Percentiles rank a stretch among this genome's conserved stretches.
Conservation (phyloP, 2,113 vertebrate genomes). For the Nothocercus julius region DNA sequence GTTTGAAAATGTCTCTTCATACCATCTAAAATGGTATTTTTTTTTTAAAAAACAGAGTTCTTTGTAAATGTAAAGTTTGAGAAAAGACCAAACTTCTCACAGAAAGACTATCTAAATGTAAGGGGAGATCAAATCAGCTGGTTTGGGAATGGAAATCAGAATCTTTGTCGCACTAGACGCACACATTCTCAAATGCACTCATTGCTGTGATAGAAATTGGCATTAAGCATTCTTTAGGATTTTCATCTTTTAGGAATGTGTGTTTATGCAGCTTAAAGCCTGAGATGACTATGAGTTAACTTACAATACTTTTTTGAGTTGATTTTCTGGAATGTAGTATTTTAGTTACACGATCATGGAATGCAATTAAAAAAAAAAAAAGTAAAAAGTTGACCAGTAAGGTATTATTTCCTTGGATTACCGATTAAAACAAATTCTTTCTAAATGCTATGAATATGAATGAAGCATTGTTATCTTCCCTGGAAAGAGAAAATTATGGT, state of each 20-base stretch:
- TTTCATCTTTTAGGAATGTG: not conserved
- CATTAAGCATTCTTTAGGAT: not conserved
- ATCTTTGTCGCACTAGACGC: not conserved
- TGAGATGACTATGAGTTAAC: not conserved
- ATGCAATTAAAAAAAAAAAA: not conserved
- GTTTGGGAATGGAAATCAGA: not conserved
- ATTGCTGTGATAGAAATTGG: not conserved
- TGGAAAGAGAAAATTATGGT: not conserved
- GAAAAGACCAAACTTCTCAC: not conserved
- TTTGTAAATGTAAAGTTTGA: not conserved
- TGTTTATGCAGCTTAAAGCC: not conserved
- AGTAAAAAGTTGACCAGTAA: not conserved
- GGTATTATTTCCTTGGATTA: not conserved
- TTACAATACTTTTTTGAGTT: not conserved
- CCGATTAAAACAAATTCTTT: not conserved
- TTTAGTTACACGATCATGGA: not conserved
- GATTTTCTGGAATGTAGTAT: not conserved
- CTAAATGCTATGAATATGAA: not conserved
- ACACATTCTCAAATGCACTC: accelerated
- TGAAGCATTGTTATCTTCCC: not conserved
- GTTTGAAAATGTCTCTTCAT: not conserved
- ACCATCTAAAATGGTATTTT: not conserved
- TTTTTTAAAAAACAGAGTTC: too few relatives aligned
- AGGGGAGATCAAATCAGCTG: not conserved
- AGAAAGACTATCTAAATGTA: accelerated